Evolutionary conservation across 2,113 vertebrate genomes (phyloP).

Genomic region (Procapra przewalskii): DNA sequence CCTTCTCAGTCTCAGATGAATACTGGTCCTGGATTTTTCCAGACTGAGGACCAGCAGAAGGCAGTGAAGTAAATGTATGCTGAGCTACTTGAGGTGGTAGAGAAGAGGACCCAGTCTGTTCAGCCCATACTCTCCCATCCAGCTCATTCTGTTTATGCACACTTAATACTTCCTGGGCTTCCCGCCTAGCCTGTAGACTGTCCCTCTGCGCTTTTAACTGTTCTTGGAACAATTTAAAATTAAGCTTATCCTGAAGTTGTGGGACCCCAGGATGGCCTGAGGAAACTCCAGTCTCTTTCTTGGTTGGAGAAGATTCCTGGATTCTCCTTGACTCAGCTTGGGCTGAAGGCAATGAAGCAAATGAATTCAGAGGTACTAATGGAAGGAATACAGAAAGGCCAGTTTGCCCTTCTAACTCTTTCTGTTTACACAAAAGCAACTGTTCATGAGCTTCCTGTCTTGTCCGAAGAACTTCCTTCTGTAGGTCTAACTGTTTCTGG

Average conservation of each 20-base stretch:
- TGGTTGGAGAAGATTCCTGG: slow-evolving; percentile 10
- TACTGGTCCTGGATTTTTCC: slow-evolving; percentile 5
- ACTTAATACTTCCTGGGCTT: slow-evolving; percentile 77
- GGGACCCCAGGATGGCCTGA: not conserved
- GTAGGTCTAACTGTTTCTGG: slow-evolving; percentile 77
- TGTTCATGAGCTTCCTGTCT: slow-evolving; percentile 80
- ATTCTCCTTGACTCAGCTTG: not conserved
- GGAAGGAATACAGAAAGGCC: not conserved
- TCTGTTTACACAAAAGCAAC: slow-evolving; percentile 74
- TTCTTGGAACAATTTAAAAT: slow-evolving; percentile 76
- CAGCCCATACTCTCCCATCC: slow-evolving; percentile 65
- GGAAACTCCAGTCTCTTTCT: not conserved
- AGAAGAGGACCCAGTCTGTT: not conserved
- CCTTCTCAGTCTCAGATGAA: not conserved
- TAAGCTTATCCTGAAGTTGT: slow-evolving; percentile 1
- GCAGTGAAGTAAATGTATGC: not conserved
- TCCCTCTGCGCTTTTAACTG: slow-evolving; percentile 75
- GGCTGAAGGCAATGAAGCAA: not conserved
- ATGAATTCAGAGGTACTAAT: not conserved
- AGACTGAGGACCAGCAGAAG: not conserved
- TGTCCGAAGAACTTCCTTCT: slow-evolving; percentile 76
- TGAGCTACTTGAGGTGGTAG: slow-evolving; percentile 11
- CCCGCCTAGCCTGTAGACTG: slow-evolving; percentile 77
- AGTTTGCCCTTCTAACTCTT: slow-evolving; percentile 71
- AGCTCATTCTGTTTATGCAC: slow-evolving; percentile 70